phyloP scores from a whole-genome alignment of 2,888 invertebrate species.

The Lasioglossum leucozonium region DNA sequence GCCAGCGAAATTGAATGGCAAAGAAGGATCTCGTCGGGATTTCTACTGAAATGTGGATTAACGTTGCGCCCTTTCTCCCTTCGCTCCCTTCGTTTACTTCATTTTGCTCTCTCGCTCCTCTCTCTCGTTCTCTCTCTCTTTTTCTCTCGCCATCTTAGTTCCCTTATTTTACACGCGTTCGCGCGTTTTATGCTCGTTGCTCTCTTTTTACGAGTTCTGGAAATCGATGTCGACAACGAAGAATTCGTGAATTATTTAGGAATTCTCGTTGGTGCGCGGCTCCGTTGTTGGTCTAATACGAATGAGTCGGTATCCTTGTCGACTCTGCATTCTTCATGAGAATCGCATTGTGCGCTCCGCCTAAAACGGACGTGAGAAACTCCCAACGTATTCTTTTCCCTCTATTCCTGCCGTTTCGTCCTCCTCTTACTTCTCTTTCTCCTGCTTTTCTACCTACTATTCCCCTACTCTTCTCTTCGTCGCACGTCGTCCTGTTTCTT shows the following conservation, averaged over 20 bases:
- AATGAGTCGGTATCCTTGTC: conserved; percentile 72
- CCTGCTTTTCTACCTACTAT: neutral
- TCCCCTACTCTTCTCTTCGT: neutral
- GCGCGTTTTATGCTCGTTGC: conserved; percentile 58
- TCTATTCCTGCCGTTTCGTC: neutral
- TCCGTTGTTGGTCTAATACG: conserved; percentile 74
- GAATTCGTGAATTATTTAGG: conserved; percentile 75
- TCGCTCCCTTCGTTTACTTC: neutral
- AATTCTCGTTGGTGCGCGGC: conserved; percentile 72
- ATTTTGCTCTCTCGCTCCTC: neutral
- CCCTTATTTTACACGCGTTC: conserved; percentile 56
- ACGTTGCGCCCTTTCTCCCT: conserved; percentile 23
- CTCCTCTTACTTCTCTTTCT: conserved; percentile 2
- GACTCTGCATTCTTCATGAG: conserved; percentile 74
- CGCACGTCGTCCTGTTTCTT: neutral
- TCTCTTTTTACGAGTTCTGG: conserved; percentile 65
- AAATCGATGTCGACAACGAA: conserved; percentile 73
- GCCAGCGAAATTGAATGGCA: conserved; percentile 43
- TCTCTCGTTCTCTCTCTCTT: conserved; percentile 32
- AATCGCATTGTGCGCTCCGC: conserved; percentile 60
- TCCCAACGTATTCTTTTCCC: conserved; percentile 49
- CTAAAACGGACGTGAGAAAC: conserved; percentile 74
- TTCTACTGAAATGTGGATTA: conserved; percentile 46
- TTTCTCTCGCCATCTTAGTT: conserved; percentile 17
- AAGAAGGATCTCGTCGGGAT: conserved; percentile 35